Base-by-base conservation (phyloP, 2,113 vertebrate species). In the Lagenorhynchus albirostris region DNA sequence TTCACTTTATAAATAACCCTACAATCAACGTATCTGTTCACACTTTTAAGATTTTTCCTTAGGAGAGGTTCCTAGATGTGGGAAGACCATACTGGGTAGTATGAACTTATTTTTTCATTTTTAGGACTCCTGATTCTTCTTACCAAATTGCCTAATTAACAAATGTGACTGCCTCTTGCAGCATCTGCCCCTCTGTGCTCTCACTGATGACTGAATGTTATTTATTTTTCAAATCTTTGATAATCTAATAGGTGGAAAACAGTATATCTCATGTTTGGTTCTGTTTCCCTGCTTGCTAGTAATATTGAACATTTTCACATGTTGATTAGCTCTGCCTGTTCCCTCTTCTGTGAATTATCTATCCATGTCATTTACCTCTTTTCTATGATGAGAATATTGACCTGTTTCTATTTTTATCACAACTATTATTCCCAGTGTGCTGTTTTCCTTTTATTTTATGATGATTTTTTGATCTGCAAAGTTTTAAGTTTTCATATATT, bases 381-480 rank as follows among this genome's bases (percentile, higher is more conserved):
- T 91, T 47, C 74, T 47, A 4, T 55, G 38, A 17, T 90, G 33
- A 55, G 55, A 93, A 20, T 47, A 65, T 83, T 86, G 73, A 89
- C 26, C 50, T 82, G 18, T 84, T 83, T 68, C n/a, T 41, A 87
- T 89, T 76, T 95, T 94, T n/a, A 83, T 85, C 60, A 47, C 55
- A 94, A 74, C n/a, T 41, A 0, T 80, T 71, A 58, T 97, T 83
- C 87, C 71, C 47, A 76, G 20, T n/a, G 77, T 94, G 36, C 71
- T 87, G 26, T 87, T 96, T 94, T 80, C 31, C 38, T 93, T 97
- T 94, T 67, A 55, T 89, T 92, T 92, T 85, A 38, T 84, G 29
- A 38, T 76, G 25, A 17, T 33, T 68, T 91, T 93, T 91, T 79
- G 58, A 89, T 62, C 73, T 76, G 8, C 26, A 77, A 89, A 50